These are phyloP conservation scores for fruit fly (Drosophila melanogaster) DNA, from an alignment of 1,140 invertebrate genomes.

Conservation along the genomic window DNA sequence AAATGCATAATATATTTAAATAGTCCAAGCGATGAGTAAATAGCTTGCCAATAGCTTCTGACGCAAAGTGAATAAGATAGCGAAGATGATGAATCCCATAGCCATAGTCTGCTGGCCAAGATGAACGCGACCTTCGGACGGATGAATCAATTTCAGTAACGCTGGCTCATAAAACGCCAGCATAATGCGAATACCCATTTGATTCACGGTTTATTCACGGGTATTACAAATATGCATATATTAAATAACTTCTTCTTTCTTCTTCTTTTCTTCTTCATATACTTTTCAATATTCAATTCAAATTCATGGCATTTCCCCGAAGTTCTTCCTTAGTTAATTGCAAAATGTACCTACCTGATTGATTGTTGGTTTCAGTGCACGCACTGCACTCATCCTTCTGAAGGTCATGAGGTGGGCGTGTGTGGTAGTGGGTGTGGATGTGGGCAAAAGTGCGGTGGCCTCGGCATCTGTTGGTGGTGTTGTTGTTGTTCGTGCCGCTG, in stretches of 20 bases:
- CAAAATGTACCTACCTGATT: neutral
- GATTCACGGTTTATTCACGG: slow-evolving; percentile 31
- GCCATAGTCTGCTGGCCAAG: slow-evolving; percentile 10
- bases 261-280: too few relatives aligned
- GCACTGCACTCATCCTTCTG: slow-evolving; percentile 24
- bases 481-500: slow-evolving; percentile 8
- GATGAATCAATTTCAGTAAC: slow-evolving; percentile 22
- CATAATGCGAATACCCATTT: slow-evolving; percentile 26
- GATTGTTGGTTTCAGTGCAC: slow-evolving; percentile 11
- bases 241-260: too few relatives aligned
- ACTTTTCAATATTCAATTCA: too few relatives aligned
- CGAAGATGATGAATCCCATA: slow-evolving; percentile 14
- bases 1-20: neutral
- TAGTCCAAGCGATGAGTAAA: neutral
- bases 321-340: neutral
- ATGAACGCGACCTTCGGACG: slow-evolving; percentile 8
- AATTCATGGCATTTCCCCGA: too few relatives aligned
- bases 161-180: neutral
- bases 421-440: neutral
- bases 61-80: neutral
- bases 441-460: slow-evolving; percentile 43
- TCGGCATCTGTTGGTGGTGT: slow-evolving; percentile 15
- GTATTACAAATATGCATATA: neutral
- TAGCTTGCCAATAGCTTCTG: neutral
- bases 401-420: slow-evolving; percentile 39